Conservation (phyloP, 2,113 vertebrate genomes). For the Hippocampus zosterae region DNA sequence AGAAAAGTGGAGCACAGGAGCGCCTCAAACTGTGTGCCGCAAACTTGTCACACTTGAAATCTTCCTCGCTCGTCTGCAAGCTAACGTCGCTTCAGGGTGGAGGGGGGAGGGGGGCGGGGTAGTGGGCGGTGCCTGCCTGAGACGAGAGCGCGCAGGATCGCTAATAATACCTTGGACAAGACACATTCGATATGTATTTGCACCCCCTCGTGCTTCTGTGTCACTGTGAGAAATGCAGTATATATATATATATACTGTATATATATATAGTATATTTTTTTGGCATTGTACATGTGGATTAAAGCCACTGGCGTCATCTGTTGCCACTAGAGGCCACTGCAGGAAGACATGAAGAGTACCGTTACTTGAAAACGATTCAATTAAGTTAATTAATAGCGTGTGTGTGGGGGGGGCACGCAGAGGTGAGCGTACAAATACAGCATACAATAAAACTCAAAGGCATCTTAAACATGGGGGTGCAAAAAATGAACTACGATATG, state of each 20-base stretch:
- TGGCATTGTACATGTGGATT: background rate
- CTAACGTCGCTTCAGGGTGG: background rate
- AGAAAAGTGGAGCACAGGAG: background rate
- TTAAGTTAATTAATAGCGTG: no score
- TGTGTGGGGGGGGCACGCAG: no score
- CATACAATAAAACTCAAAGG: no score
- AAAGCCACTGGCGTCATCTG: background rate
- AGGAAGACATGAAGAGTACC: no score
- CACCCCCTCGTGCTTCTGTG: background rate
- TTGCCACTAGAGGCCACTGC: background rate
- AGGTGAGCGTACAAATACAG: no score
- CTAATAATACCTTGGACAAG: background rate
- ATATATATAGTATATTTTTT: no score
- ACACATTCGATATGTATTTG: background rate
- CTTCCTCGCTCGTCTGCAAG: background rate
- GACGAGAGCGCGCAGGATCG: background rate
- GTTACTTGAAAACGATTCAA: no score
- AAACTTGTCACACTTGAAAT: constrained; percentile 1
- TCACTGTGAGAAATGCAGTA: background rate
- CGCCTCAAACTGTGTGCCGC: background rate
- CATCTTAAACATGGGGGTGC: no score
- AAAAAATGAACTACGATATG: no score
- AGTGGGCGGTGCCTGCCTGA: background rate
- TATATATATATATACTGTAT: background rate
- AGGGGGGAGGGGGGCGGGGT: background rate